Base-by-base conservation (phyloP, 2,113 vertebrate genomes). In the Brachypteracias leptosomus region DNA sequence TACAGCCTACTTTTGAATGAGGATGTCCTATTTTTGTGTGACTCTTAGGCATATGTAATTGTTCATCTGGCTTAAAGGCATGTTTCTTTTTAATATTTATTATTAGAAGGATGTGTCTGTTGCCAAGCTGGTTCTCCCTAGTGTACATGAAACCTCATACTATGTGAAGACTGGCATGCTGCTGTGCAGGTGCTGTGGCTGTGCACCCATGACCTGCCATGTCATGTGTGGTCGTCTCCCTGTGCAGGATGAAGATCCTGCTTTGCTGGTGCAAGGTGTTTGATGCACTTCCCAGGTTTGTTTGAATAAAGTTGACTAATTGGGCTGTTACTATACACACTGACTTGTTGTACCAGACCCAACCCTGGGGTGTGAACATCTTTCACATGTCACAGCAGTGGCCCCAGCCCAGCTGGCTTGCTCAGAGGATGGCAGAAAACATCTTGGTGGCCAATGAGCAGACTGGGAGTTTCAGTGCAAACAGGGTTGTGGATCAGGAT, bases 161-260 rank as follows among this genome's bases (percentile, higher is more conserved):
- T 6, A 0, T 7, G 20, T 21, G 10, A 40, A 15, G 61, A 13
- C 13, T 0, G 1, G 4, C 20, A 3, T 8, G 33, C 18, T 46
- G 54, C 47, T 36, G 35, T 12, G 26, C 33, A 4, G 49, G 21
- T 79, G 28, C 38, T 35, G 51, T 31, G 66, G 36, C 57, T 67
- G 40, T 67, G 40, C 7, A 44, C 17, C 16, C 57, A 7, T 4
- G 1, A 22, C 24, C 20, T 17, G 9, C 11, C 6, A 0, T 1
- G 1, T 25, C 16, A n/a, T 10, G 17, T 24, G 47, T 4, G 3
- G 0, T 28, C 25, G 0, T 28, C 25, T 36, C 46, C 14, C 2
- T 1, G 3, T 4, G 1, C 0, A 0, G 57, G 25, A 55, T 29
- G 16, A 8, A 3, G 15, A 20, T 57, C 42, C 36, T 63, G 22